phyloP scores from a whole-genome alignment of 37 sponge, comb jelly and placozoan genomes.

The Corticium candelabrum region DNA sequence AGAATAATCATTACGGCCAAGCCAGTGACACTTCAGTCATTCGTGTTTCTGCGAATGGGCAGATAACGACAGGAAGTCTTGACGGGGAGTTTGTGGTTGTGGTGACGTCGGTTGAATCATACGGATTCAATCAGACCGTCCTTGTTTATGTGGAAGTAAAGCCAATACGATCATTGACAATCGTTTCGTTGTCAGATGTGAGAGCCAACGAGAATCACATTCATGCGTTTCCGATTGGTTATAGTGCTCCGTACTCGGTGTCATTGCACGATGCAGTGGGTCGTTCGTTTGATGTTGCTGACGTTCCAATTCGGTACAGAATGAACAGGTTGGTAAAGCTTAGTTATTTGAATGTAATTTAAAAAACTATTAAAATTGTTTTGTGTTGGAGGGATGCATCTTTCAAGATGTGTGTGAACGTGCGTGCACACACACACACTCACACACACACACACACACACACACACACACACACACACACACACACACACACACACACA shows the following conservation, averaged over 20 bases:
- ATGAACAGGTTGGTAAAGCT: too few species aligned
- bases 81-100: constrained; percentile 72
- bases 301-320: constrained; percentile 25
- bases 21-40: constrained; percentile 3
- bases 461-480: too few species aligned
- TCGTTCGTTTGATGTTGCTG: constrained; percentile 45
- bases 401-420: too few species aligned
- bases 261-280: constrained; percentile 61
- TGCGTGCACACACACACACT: too few species aligned
- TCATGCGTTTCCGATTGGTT: constrained; percentile 80
- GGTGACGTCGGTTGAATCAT: constrained; percentile 46
- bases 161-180: constrained; percentile 44
- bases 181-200: constrained; percentile 47
- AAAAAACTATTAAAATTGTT: too few species aligned
- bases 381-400: not conserved
- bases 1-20: not conserved
- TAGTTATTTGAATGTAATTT: too few species aligned
- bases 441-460: too few species aligned
- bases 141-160: constrained; percentile 64
- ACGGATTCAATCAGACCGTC: constrained; percentile 62
- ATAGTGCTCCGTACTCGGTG: constrained; percentile 47
- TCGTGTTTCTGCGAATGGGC: constrained; percentile 19
- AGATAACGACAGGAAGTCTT: constrained; percentile 30
- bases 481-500: too few species aligned
- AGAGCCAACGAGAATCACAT: constrained; percentile 32